Percentiles rank a stretch among this genome's conserved stretches.
phyloP scores from a whole-genome alignment of 2,113 vertebrate genomes.

The Pelecanus crispus region DNA sequence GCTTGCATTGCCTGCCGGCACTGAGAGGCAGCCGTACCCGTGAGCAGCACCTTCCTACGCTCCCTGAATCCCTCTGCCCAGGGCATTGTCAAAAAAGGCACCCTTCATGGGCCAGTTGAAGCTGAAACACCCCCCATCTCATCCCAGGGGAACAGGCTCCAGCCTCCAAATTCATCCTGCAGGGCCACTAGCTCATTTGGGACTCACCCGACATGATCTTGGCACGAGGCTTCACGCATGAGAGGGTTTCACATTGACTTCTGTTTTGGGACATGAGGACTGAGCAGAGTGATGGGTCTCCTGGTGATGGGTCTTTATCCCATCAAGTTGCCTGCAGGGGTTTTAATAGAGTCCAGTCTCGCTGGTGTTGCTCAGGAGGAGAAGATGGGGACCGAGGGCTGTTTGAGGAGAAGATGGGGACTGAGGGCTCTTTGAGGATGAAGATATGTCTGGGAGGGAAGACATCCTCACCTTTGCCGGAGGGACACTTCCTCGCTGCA shows the following conservation, averaged over 20 bases:
- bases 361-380: neutral
- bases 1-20: neutral
- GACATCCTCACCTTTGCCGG: neutral
- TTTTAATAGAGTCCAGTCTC: neutral
- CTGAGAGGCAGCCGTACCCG: neutral
- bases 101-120: neutral
- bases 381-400: neutral
- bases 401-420: neutral
- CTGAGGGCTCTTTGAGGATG: neutral
- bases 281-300: neutral
- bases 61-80: neutral
- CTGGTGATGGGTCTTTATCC: neutral
- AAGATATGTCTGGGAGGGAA: neutral
- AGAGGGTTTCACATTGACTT: neutral
- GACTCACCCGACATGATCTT: neutral
- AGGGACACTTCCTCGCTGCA: neutral
- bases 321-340: neutral
- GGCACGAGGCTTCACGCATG: rapidly evolving
- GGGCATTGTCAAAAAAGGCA: neutral
- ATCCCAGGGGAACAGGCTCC: neutral
- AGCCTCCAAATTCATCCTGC: neutral
- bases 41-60: neutral
- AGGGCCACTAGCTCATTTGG: neutral
- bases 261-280: neutral
- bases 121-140: neutral